Conservation (phyloP, 2,888 invertebrate species). For the Scotopteryx bipunctaria region DNA sequence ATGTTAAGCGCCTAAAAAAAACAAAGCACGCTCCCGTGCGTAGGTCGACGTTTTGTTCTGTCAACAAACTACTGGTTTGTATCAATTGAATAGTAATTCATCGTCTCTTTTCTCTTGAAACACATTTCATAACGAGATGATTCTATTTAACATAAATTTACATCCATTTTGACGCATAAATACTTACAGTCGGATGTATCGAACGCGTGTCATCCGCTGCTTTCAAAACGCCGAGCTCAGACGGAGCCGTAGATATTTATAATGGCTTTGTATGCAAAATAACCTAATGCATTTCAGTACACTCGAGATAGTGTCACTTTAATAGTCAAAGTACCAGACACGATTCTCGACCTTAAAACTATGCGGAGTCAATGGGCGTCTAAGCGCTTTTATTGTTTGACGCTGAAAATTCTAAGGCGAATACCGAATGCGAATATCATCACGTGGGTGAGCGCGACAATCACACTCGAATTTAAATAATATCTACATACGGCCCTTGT, state of each 20-base stretch:
- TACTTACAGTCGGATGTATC: slow-evolving; percentile 58
- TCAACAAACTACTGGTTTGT: slow-evolving; percentile 46
- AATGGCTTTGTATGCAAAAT: slow-evolving; percentile 82
- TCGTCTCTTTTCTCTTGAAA: slow-evolving; percentile 49
- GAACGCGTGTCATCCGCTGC: slow-evolving; percentile 73
- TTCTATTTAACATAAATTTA: slow-evolving; percentile 72
- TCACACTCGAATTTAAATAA: slow-evolving; percentile 64
- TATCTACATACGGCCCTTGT: slow-evolving; percentile 69
- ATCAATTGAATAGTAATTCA: slow-evolving; percentile 41
- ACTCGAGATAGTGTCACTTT: slow-evolving; percentile 59
- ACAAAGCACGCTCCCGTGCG: slow-evolving; percentile 17
- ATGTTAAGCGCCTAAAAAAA: slow-evolving; percentile 15
- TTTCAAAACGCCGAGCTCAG: slow-evolving; percentile 68
- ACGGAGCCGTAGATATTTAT: slow-evolving; percentile 77
- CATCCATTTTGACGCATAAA: slow-evolving; percentile 68
- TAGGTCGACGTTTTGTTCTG: slow-evolving; percentile 34
- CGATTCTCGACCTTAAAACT: slow-evolving; percentile 63
- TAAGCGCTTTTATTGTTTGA: slow-evolving; percentile 49
- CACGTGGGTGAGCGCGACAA: slow-evolving; percentile 63
- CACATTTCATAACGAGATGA: slow-evolving; percentile 62
- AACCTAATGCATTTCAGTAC: slow-evolving; percentile 67
- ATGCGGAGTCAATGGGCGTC: slow-evolving; percentile 47
- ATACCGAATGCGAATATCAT: slow-evolving; percentile 49
- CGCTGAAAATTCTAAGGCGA: slow-evolving; percentile 44
- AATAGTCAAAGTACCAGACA: slow-evolving; percentile 48